phyloP scores from a whole-genome alignment of 2,888 invertebrate genomes.

The Exocentrus adspersus region DNA sequence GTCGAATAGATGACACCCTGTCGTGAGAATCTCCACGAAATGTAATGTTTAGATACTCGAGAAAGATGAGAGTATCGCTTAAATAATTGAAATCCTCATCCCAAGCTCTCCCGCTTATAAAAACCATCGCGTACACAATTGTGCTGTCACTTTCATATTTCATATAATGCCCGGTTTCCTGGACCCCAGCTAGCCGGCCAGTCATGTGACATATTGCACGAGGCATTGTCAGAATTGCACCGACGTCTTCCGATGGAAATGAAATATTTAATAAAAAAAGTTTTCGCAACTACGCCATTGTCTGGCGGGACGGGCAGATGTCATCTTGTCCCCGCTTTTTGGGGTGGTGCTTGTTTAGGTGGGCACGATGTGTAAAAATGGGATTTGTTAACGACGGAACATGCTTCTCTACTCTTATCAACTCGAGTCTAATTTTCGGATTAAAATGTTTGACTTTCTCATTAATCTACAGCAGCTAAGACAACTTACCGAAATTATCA shows the following conservation, averaged over 20 bases:
- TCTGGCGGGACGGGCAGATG: constrained; percentile 41
- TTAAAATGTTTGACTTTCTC: constrained; percentile 45
- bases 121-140: constrained; percentile 31
- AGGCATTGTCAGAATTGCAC: constrained; percentile 43
- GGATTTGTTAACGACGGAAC: constrained; percentile 19
- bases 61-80: constrained; percentile 13
- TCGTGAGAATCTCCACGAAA: constrained; percentile 4
- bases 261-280: constrained; percentile 49
- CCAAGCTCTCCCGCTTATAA: constrained; percentile 20
- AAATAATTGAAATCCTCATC: constrained; percentile 24
- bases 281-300: constrained; percentile 34
- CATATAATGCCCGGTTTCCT: constrained; percentile 33
- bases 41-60: constrained; percentile 17
- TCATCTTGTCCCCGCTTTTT: constrained; percentile 37
- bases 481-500: constrained; percentile 75
- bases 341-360: constrained; percentile 24
- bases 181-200: constrained; percentile 46
- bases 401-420: constrained; percentile 5
- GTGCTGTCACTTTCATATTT: constrained; percentile 43
- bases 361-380: neutral
- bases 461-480: constrained; percentile 22
- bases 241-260: constrained; percentile 40
- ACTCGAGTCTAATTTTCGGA: no score
- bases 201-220: constrained; percentile 48
- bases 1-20: constrained; percentile 15